Percentiles rank a stretch among this genome's conserved stretches.
These are phyloP conservation scores for Dilophus febrilis DNA, from an alignment of 2,888 invertebrate species.

Conservation along the genomic window DNA sequence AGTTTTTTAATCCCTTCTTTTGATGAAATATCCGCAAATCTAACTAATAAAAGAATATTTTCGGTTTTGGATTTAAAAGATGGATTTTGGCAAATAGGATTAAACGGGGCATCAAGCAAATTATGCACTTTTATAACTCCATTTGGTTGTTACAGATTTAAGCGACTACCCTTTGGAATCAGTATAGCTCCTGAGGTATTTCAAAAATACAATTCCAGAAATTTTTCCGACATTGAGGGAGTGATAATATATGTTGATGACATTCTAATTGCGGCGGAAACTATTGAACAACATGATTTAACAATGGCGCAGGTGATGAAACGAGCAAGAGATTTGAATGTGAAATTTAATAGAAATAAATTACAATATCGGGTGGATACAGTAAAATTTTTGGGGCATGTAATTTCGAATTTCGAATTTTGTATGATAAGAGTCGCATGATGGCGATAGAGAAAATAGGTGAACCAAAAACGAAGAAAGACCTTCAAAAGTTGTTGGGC, in stretches of 20 bases:
- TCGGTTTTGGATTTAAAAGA: constrained; percentile 4
- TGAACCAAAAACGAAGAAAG: not conserved
- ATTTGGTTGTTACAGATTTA: constrained; percentile 6
- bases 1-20: not conserved
- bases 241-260: constrained; percentile 9
- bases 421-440: not conserved
- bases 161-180: constrained; percentile 7
- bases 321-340: constrained; percentile 2
- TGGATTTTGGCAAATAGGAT: constrained; percentile 6
- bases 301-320: constrained; percentile 1
- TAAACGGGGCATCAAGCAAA: constrained; percentile 6
- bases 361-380: not conserved
- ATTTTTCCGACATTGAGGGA: constrained; percentile 12
- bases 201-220: constrained; percentile 10
- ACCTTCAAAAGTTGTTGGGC: not conserved
- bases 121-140: constrained; percentile 11
- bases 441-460: not conserved
- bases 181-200: constrained; percentile 10
- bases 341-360: constrained; percentile 4
- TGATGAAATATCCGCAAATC: not conserved
- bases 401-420: not conserved
- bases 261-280: constrained; percentile 5
- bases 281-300: constrained; percentile 6
- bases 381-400: not conserved
- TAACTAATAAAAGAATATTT: not conserved